Conservation (phyloP, 2,888 invertebrate genomes). For the Sepioteuthis lessoniana region DNA sequence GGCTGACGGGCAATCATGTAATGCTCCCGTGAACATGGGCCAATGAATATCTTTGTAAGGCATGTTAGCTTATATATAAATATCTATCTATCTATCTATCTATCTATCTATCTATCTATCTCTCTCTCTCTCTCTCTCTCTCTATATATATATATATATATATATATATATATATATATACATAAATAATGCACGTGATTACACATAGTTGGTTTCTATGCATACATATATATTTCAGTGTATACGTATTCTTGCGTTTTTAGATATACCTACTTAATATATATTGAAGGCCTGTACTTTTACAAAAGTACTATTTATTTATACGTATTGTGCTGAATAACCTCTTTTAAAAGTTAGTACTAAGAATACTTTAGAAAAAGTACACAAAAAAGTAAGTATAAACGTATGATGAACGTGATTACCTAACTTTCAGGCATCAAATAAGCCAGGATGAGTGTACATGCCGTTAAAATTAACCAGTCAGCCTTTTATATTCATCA, state of each 20-base stretch:
- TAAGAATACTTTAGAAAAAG: too few species aligned
- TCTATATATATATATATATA: not conserved
- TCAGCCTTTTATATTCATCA: too few species aligned
- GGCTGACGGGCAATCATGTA: not conserved
- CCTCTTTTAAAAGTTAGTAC: too few species aligned
- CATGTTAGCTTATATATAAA: not conserved
- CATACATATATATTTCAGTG: not conserved
- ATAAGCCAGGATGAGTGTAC: too few species aligned
- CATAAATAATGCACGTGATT: not conserved
- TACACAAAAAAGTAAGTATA: too few species aligned
- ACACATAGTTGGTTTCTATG: not conserved
- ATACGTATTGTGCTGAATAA: too few species aligned
- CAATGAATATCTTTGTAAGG: not conserved
- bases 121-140: not conserved
- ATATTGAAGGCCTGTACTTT: rapidly evolving
- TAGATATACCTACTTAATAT: too few species aligned
- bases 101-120: not conserved
- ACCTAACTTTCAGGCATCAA: too few species aligned
- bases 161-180: not conserved
- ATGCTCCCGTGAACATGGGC: not conserved
- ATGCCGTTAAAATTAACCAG: too few species aligned
- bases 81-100: too few species aligned
- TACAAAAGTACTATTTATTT: too few species aligned
- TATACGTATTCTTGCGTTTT: not conserved
- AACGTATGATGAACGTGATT: too few species aligned